A percentile compares a stretch with the other conserved stretches of the same genome.
These are phyloP conservation scores for Tenthredo scrophulariae DNA, from an alignment of 2,888 invertebrate species.

Conservation along the genomic window DNA sequence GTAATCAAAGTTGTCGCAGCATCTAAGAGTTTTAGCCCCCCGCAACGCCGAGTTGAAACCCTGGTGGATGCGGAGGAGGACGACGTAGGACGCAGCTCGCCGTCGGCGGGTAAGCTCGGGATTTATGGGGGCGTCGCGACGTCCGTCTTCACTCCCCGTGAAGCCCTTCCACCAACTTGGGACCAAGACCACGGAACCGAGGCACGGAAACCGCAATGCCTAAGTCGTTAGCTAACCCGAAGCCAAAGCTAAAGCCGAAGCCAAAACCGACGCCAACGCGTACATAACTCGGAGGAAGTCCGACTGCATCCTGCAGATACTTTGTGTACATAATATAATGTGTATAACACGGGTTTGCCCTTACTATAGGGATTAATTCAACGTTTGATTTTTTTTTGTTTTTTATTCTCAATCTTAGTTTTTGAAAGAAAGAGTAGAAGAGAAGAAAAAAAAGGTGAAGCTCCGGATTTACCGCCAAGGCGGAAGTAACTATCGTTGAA, in stretches of 20 bases:
- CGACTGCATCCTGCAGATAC: constrained; percentile 26
- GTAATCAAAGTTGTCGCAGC: constrained; percentile 75
- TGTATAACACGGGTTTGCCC: background rate
- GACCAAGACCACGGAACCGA: constrained; percentile 52
- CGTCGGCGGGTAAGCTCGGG: constrained; percentile 75
- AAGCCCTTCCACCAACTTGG: constrained; percentile 72
- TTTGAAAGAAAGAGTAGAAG: background rate
- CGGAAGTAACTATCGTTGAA: constrained; percentile 33
- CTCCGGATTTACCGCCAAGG: background rate
- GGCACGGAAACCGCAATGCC: constrained; percentile 52
- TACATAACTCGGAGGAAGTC: background rate
- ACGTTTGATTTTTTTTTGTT: background rate
- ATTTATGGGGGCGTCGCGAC: constrained; percentile 78
- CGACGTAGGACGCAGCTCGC: constrained; percentile 68
- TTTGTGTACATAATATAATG: background rate
- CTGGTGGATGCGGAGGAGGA: constrained; percentile 61
- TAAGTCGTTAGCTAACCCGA: constrained; percentile 50
- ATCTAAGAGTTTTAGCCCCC: constrained; percentile 72
- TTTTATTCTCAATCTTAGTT: background rate
- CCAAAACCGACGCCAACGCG: constrained; percentile 29
- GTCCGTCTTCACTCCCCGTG: constrained; percentile 79
- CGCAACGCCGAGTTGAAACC: constrained; percentile 65
- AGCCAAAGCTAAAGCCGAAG: constrained; percentile 19
- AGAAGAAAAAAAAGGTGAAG: background rate
- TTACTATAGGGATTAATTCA: background rate